Base-by-base conservation (phyloP, 2,113 vertebrate species). In the Eurystomus gularis region DNA sequence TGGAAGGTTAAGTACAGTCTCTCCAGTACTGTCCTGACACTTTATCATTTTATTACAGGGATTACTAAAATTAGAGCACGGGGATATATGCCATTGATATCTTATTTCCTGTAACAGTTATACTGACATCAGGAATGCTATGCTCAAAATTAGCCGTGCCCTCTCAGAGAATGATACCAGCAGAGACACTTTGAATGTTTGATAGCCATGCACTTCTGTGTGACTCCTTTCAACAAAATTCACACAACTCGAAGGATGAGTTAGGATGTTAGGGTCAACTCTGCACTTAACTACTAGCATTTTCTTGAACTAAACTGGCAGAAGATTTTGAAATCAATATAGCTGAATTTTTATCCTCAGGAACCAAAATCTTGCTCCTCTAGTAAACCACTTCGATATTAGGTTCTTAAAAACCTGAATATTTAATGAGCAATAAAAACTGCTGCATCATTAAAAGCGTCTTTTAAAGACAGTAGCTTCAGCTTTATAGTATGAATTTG, bases 31-130 rank as follows among this genome's bases (percentile, higher is more conserved):
- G 35, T 57, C 44, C 82, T 96, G 92, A 95, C 60, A 94, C 96
- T 94, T 94, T 85, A 44, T 86, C 57, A 92, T 96, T 94, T 94
- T 86, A 48, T 88, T 90, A 49, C 28, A 92, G 31, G 17, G 72
- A 61, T 79, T 73, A 94, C 98, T 98, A 98, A 98, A 98, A 97
- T 97, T 98, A 98, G 97, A 94, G 71, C 76, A 82, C 7, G 81
- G 86, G 69, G 94, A 75, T 94, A 96, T 94, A 96, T 77, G 78
- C 60, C 82, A 94, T 85, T 86, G 91, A 94, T 97, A 97, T 98
- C 96, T 95, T 95, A 93, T 97, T 97, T 94, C 97, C 96, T 93
- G 86, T 60, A 92, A 70, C 82, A 94, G 83, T 70, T 94, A 90
- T 29, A 85, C 42, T 39, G 52, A 94, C 35, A 91, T 31, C 52